phyloP scores from a whole-genome alignment of 2,113 vertebrate species.

The Nicator chloris region DNA sequence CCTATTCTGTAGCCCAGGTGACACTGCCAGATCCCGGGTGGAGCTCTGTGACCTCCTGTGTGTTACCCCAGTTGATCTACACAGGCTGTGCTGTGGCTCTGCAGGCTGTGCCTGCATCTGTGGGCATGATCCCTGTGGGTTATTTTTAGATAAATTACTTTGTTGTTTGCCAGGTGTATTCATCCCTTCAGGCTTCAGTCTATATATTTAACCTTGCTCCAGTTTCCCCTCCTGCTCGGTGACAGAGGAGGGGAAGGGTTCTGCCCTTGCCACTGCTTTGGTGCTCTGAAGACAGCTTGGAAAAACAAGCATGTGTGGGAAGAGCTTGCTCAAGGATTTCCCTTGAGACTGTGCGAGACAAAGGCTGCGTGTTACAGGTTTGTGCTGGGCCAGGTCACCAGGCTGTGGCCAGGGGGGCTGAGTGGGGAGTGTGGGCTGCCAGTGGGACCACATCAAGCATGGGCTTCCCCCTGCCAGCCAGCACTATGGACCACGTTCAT shows the following conservation, averaged over 20 bases:
- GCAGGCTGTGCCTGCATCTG: neutral
- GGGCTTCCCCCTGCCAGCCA: neutral
- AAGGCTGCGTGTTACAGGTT: neutral
- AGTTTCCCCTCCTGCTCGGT: neutral
- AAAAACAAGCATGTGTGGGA: neutral
- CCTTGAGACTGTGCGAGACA: neutral
- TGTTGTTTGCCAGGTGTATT: neutral
- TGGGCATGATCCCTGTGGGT: neutral
- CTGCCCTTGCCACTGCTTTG: neutral
- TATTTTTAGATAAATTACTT: neutral
- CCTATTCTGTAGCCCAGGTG: neutral
- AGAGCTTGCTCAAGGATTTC: neutral
- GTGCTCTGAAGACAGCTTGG: neutral
- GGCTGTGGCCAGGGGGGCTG: neutral
- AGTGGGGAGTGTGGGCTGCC: neutral
- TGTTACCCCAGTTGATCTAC: neutral
- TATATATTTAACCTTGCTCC: neutral
- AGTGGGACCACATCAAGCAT: neutral
- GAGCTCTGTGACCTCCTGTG: neutral
- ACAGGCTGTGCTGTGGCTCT: neutral
- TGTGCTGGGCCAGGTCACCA: neutral
- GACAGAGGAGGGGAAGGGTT: neutral
- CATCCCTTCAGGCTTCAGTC: neutral
- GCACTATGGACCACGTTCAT: accelerated
- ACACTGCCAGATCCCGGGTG: neutral